phyloP scores from a whole-genome alignment of 2,113 vertebrate genomes.

The Motacilla tschutschensis region DNA sequence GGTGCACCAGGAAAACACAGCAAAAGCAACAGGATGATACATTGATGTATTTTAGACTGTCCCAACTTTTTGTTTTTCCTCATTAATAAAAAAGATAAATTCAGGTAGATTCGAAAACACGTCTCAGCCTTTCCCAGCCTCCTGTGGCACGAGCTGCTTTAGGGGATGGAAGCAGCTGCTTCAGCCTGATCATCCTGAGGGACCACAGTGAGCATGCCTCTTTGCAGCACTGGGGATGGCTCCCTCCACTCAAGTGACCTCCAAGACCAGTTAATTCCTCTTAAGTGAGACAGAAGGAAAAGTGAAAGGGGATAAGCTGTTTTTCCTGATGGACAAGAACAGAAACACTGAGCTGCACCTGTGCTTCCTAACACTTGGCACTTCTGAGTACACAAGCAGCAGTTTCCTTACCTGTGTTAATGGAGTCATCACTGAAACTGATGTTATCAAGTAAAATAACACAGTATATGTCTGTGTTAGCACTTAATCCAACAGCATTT shows the following conservation, averaged over 20 bases:
- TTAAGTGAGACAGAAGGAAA: not conserved
- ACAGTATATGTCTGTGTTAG: fast-evolving
- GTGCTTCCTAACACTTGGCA: not conserved
- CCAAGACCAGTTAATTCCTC: not conserved
- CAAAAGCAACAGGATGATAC: not conserved
- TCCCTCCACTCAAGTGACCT: not conserved
- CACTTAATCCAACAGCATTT: not conserved
- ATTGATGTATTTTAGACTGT: not conserved
- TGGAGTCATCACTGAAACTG: not conserved
- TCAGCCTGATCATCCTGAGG: not conserved
- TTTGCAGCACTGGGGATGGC: not conserved
- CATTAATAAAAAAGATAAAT: not conserved
- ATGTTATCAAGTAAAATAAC: not conserved
- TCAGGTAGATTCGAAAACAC: not conserved
- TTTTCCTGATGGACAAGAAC: not conserved
- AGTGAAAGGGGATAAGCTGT: not conserved
- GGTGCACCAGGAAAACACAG: not conserved
- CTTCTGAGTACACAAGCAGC: not conserved
- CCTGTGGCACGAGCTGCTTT: not conserved
- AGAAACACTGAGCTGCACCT: not conserved
- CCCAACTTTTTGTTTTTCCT: not conserved
- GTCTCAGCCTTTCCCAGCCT: not conserved
- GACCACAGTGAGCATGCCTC: not conserved
- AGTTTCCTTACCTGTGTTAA: not conserved
- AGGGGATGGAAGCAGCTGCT: not conserved